Conservation (phyloP, 2,797 vertebrate genomes). For the Buphagus erythrorhynchus region DNA sequence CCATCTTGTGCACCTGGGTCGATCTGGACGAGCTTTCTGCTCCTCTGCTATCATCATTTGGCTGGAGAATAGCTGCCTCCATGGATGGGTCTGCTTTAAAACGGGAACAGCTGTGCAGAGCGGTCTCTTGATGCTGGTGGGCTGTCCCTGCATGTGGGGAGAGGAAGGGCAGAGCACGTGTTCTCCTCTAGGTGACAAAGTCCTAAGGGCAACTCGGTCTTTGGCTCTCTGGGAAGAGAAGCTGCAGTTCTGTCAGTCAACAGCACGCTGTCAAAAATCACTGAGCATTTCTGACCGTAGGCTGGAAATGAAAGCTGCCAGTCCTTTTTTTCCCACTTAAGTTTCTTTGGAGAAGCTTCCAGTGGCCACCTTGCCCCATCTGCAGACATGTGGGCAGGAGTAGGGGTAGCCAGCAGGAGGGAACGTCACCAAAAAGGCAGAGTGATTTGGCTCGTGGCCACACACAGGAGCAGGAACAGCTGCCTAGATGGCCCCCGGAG, state of each 20-base stretch:
- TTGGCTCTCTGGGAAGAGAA: neutral
- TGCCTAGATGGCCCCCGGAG: slow-evolving; percentile 56
- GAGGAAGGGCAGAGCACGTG: neutral
- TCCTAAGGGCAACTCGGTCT: neutral
- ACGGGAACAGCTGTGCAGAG: neutral
- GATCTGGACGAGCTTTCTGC: neutral
- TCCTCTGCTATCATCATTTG: neutral
- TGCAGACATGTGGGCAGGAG: slow-evolving; percentile 35
- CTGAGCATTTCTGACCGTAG: neutral
- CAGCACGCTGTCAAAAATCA: neutral
- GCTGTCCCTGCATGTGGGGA: neutral
- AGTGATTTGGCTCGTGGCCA: slow-evolving; percentile 42
- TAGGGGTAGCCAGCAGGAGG: slow-evolving; percentile 39
- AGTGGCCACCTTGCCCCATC: slow-evolving; percentile 42
- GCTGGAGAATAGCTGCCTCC: neutral
- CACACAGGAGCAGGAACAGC: slow-evolving; percentile 64
- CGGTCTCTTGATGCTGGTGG: neutral
- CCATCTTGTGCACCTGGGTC: accelerated
- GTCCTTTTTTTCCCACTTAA: neutral
- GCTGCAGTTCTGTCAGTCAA: neutral
- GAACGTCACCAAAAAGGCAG: slow-evolving; percentile 56
- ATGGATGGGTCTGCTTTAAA: neutral
- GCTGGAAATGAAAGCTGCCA: neutral
- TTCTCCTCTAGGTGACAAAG: slow-evolving; percentile 15
- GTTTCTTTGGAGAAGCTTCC: neutral